These are phyloP conservation scores for Cheilosia vulpina DNA, from an alignment of 2,888 invertebrate species.

Conservation along the genomic window DNA sequence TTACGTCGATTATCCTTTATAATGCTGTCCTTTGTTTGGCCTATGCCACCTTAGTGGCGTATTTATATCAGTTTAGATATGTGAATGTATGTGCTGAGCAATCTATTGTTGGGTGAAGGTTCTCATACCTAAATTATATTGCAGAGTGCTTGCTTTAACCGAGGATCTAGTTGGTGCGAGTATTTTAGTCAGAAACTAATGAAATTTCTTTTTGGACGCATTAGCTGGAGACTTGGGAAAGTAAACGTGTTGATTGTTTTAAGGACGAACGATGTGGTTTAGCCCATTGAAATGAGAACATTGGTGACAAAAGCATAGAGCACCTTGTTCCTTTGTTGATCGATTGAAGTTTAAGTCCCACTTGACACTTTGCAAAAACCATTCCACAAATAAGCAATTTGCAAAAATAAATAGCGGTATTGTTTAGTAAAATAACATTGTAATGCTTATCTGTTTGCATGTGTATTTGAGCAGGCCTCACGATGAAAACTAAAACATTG, in stretches of 20 bases:
- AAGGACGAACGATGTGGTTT: background rate
- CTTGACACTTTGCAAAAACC: too few relatives aligned
- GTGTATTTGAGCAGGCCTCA: too few relatives aligned
- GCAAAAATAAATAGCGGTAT: too few relatives aligned
- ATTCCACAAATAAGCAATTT: too few relatives aligned
- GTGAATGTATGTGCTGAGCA: slow-evolving; percentile 34
- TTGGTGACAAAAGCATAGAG: too few relatives aligned
- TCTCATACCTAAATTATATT: slow-evolving; percentile 37
- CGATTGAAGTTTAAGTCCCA: too few relatives aligned
- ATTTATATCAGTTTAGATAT: slow-evolving; percentile 26
- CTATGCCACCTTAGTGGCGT: slow-evolving; percentile 43
- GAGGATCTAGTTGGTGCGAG: slow-evolving; percentile 31
- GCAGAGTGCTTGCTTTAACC: slow-evolving; percentile 37
- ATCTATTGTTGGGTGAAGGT: slow-evolving; percentile 45
- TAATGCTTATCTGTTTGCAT: too few relatives aligned
- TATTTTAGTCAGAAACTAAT: slow-evolving; percentile 43
- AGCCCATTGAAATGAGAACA: too few relatives aligned
- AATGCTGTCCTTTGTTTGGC: slow-evolving; percentile 58
- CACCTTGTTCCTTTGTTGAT: too few relatives aligned
- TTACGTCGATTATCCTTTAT: slow-evolving; percentile 67
- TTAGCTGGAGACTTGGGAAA: slow-evolving; percentile 39
- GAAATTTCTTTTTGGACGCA: slow-evolving; percentile 28
- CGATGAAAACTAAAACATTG: too few relatives aligned
- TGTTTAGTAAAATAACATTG: too few relatives aligned
- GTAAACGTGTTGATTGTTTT: background rate